These are phyloP conservation scores for Ascidia mentula DNA, from an alignment of 23 tunicate species.

Conservation along the genomic window DNA sequence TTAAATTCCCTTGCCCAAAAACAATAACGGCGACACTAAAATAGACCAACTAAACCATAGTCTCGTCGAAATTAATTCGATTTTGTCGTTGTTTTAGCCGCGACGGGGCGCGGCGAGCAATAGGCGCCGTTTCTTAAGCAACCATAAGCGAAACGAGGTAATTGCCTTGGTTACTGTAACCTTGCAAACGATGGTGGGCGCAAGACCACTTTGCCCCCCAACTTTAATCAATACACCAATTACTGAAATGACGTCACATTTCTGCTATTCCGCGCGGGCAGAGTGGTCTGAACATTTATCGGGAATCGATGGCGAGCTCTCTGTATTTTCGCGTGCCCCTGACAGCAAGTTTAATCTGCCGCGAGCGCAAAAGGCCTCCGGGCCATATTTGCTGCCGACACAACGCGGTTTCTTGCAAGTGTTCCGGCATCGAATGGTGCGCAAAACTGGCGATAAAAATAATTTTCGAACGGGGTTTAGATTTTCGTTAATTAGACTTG, in stretches of 20 bases:
- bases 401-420: too few species aligned
- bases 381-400: not conserved
- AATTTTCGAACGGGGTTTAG: too few species aligned
- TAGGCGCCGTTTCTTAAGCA: too few species aligned
- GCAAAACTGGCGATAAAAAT: too few species aligned
- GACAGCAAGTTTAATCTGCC: not conserved
- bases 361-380: not conserved
- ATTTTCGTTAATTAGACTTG: too few species aligned
- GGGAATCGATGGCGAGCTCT: not conserved
- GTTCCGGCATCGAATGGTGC: too few species aligned
- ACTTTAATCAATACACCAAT: constrained; percentile 7
- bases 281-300: constrained; percentile 5
- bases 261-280: not conserved
- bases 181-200: not conserved
- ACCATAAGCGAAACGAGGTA: not conserved
- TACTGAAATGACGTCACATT: not conserved
- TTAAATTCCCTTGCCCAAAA: too few species aligned
- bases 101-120: too few species aligned
- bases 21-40: too few species aligned
- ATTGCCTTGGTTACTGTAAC: not conserved
- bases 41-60: too few species aligned
- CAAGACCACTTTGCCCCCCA: not conserved
- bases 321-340: not conserved
- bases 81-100: too few species aligned
- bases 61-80: too few species aligned